Base-by-base conservation (phyloP, 1,140 invertebrate genomes). In the Conus ventricosus region DNA sequence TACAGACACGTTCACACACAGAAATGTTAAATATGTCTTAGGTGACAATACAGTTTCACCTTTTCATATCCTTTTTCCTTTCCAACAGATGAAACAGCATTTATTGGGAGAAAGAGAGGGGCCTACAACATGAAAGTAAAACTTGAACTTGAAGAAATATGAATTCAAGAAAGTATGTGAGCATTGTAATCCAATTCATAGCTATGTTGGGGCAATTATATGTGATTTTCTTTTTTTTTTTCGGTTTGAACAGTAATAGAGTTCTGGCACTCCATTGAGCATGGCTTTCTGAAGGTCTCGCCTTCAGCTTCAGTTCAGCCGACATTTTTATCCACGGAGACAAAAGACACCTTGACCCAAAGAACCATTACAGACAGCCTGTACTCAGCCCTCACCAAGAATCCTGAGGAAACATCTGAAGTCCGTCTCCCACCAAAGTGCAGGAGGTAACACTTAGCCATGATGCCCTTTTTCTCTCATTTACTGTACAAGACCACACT, bases 331-430 rank as follows among this genome's bases (percentile, higher is more conserved):
- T 10, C 80, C 17, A 25, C 5, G 10, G 13, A 23, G 17, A 23
- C 27, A 15, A 23, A 54, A 51, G 51, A 63, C 5, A 84, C 60
- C 20, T 76, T 87, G 53, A 87, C 71, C 67, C 67, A 76, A 7
- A 39, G 20, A 55, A 23, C 71, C 54, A 76, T 87, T 27, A 57
- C 71, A 76, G 85, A 80, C 25, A 11, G 57, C 53, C 25, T 87
- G 63, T 71, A 53, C 63, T 67, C 84, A 55, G 53, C 63, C 54
- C 83, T 84, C n/a, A 85, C 84, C 53, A 51, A 75, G 10, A 55
- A 63, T 7, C 15, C 76, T 20, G 11, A 7, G 17, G 10, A 71
- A 71, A 71, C 67, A 1, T 20, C 23, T 7, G 20, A 20, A n/a
- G 13, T 8, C 6, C 1, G 23, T n/a, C 17, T 71, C 7, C 67